Evolutionary conservation across 2,113 vertebrate genomes (phyloP).

Genomic region (Athene noctua): DNA sequence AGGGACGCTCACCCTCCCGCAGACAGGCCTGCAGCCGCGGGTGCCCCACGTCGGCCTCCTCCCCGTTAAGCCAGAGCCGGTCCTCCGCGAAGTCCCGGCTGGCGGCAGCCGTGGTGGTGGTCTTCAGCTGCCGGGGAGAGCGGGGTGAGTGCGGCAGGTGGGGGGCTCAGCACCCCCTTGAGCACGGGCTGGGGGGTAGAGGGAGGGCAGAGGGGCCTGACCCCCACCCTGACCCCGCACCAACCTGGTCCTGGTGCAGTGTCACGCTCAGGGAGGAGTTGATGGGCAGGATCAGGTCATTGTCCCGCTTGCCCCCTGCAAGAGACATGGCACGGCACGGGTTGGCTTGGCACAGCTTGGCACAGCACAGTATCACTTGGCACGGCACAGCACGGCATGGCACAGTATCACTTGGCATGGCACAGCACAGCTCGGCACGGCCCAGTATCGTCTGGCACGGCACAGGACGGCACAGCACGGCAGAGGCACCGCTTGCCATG

Average conservation of each 20-base stretch:
- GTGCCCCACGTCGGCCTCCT: conserved; percentile 81
- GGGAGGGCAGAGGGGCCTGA: no score
- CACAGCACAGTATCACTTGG: neutral
- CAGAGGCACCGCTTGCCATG: neutral
- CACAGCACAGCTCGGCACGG: neutral
- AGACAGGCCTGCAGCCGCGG: conserved; percentile 90
- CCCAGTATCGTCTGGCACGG: neutral
- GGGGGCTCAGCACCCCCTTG: accelerated
- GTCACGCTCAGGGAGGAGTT: conserved; percentile 96
- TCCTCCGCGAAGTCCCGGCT: conserved; percentile 86
- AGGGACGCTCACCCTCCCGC: conserved; percentile 79
- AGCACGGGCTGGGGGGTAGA: accelerated
- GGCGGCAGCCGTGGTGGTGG: conserved; percentile 85
- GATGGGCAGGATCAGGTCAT: conserved; percentile 90
- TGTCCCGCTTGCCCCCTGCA: conserved; percentile 93
- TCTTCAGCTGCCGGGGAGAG: conserved; percentile 81
- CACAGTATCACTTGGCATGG: neutral
- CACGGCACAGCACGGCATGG: neutral
- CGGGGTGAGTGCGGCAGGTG: accelerated
- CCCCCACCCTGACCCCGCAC: neutral
- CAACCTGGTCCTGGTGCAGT: conserved; percentile 93
- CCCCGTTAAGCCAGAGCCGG: conserved; percentile 91
- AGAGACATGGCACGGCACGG: neutral
- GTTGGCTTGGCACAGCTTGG: neutral
- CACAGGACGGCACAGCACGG: neutral